Conservation (phyloP, 2,113 vertebrate species). For the Chlamydotis undulata region DNA sequence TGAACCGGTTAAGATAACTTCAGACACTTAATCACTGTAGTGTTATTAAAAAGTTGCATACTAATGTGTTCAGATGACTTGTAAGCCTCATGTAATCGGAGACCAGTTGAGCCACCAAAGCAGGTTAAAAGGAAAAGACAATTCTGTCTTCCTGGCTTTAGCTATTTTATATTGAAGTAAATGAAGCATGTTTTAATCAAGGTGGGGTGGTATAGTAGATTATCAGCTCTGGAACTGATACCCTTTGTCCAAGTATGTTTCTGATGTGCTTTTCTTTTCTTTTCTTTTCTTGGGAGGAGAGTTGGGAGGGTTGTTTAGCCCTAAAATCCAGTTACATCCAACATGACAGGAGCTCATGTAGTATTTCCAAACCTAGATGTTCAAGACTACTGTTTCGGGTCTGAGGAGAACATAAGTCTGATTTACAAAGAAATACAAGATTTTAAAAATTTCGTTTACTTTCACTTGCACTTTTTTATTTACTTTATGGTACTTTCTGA, state of each 20-base stretch:
- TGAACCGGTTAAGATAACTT: constrained; percentile 17
- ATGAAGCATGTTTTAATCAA: neutral
- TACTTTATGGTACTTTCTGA: neutral
- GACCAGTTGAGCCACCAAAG: neutral
- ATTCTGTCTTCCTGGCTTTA: neutral
- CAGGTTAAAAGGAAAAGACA: neutral
- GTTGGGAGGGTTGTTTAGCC: neutral
- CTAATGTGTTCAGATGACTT: neutral
- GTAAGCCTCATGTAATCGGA: neutral
- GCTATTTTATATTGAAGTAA: neutral
- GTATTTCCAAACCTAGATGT: neutral
- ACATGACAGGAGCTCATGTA: neutral
- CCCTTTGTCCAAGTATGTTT: neutral
- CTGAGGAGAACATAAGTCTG: neutral
- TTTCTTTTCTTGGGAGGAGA: neutral
- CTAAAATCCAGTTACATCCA: neutral
- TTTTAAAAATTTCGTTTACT: neutral
- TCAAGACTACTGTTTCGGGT: neutral
- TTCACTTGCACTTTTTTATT: neutral
- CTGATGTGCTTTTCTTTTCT: neutral
- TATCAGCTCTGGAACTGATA: neutral
- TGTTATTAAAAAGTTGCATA: constrained; percentile 35
- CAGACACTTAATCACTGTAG: neutral
- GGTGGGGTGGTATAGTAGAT: neutral
- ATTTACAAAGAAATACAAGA: neutral